Evolutionary conservation across 2,888 invertebrate genomes (phyloP).

Genomic region (Fabriciana adippe): DNA sequence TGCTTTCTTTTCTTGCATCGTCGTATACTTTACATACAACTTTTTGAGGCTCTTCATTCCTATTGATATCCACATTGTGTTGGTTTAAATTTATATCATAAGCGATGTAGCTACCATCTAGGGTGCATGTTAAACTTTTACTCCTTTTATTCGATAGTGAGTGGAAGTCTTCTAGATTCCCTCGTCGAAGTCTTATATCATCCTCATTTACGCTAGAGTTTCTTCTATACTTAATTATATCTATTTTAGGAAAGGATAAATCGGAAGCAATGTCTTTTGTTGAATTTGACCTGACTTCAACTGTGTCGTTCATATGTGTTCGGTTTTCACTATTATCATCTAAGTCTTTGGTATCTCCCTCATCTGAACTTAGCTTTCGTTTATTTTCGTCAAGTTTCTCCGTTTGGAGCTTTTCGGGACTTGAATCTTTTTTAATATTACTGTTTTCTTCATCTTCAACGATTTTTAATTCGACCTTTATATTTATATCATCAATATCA

Average conservation of each 20-base stretch:
- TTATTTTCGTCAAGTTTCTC: conserved; percentile 31
- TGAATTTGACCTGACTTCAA: conserved; percentile 50
- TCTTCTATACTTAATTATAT: conserved; percentile 70
- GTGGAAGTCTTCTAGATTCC: conserved; percentile 73
- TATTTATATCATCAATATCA: conserved; percentile 64
- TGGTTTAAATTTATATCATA: conserved; percentile 73
- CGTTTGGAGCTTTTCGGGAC: conserved; percentile 24
- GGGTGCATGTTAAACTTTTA: conserved; percentile 68
- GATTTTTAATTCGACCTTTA: conserved; percentile 74
- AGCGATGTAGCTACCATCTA: conserved; percentile 59
- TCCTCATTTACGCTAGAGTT: conserved; percentile 77
- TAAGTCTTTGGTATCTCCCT: conserved; percentile 31
- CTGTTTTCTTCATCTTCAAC: conserved; percentile 71
- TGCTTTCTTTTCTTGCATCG: conserved; percentile 62
- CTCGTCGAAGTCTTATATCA: conserved; percentile 68
- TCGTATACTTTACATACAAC: conserved; percentile 72
- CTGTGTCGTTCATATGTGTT: conserved; percentile 38
- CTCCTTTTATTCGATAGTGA: conserved; percentile 67
- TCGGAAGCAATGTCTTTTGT: conserved; percentile 61
- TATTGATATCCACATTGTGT: conserved; percentile 58
- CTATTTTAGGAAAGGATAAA: conserved; percentile 66
- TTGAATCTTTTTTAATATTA: conserved; percentile 34
- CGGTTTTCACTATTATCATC: conserved; percentile 27
- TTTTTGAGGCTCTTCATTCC: conserved; percentile 67
- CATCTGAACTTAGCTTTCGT: conserved; percentile 24